These are phyloP conservation scores for Pelochelys cantorii DNA, from an alignment of 2,797 vertebrate species.

Conservation along the genomic window DNA sequence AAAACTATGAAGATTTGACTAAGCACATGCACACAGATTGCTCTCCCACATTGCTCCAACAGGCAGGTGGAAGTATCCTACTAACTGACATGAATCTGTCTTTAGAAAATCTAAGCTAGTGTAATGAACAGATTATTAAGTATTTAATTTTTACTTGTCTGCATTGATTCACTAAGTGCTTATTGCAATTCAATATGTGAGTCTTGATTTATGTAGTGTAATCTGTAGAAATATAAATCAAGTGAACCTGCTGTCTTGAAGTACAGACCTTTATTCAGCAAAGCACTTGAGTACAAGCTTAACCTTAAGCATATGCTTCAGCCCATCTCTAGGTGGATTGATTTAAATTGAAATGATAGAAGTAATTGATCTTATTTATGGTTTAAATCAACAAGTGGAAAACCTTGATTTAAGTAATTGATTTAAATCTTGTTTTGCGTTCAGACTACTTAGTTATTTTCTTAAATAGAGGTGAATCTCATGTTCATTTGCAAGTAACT, in stretches of 20 bases:
- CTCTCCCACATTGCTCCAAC: neutral
- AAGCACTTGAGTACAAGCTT: fast-evolving
- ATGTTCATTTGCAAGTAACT: no score
- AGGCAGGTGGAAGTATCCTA: neutral
- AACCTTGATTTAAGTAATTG: no score
- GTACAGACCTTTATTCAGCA: neutral
- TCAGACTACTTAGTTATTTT: fast-evolving
- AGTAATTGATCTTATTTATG: neutral
- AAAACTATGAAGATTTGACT: neutral
- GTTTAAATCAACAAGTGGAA: neutral
- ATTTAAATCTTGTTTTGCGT: neutral
- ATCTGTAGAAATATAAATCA: neutral
- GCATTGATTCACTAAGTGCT: neutral
- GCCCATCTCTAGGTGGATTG: neutral
- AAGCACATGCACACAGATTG: neutral
- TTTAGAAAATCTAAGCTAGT: neutral
- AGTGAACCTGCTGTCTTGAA: neutral
- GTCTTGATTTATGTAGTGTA: neutral
- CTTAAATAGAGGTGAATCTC: no score
- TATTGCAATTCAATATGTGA: neutral
- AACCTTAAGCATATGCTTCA: neutral
- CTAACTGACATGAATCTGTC: neutral
- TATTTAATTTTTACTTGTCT: conserved; percentile 26
- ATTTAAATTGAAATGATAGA: neutral
- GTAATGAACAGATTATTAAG: neutral